These are phyloP conservation scores for Corythaixoides concolor DNA, from an alignment of 2,113 vertebrate genomes.

Conservation along the genomic window DNA sequence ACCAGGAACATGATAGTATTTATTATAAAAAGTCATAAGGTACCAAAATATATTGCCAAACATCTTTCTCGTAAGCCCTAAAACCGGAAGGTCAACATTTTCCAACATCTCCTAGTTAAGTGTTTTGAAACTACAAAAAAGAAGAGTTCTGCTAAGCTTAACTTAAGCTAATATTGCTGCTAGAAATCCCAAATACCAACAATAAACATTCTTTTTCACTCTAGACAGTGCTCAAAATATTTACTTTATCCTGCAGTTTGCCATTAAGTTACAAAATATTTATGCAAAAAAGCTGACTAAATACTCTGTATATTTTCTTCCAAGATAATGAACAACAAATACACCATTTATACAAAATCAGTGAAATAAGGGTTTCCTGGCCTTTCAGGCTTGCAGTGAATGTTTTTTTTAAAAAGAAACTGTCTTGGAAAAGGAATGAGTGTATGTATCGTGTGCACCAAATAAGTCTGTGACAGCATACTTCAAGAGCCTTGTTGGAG, in stretches of 20 bases:
- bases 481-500: neutral
- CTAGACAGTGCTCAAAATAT: conserved; percentile 37
- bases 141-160: conserved; percentile 40
- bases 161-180: neutral
- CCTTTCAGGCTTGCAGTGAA: neutral
- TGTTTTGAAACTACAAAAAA: conserved; percentile 50
- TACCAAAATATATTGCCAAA: conserved; percentile 60
- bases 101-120: conserved; percentile 29
- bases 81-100: conserved; percentile 56
- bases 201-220: conserved; percentile 17
- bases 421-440: neutral
- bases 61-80: conserved; percentile 43
- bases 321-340: neutral
- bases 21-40: conserved; percentile 64
- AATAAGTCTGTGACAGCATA: neutral
- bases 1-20: conserved; percentile 50
- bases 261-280: conserved; percentile 60
- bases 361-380: neutral
- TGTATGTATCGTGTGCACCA: neutral
- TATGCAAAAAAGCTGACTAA: neutral
- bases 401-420: neutral
- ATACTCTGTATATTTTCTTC: neutral
- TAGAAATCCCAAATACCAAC: conserved; percentile 32
- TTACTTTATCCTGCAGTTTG: conserved; percentile 17
- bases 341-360: neutral